Percentiles rank a stretch among this genome's conserved stretches.
phyloP scores from a whole-genome alignment of 1,140 invertebrate species.

The Aporrectodea caliginosa region DNA sequence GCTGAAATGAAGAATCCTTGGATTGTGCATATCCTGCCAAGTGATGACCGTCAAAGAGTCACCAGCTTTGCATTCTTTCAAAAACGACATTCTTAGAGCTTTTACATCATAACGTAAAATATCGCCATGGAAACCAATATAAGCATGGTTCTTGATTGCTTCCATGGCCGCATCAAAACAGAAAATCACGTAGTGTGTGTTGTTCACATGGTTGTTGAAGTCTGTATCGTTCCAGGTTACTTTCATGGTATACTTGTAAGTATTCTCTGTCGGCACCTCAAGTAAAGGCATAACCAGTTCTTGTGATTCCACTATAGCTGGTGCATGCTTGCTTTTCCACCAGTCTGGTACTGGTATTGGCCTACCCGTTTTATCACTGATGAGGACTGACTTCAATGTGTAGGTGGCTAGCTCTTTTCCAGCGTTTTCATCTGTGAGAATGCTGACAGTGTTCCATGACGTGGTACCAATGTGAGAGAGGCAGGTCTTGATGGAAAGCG shows the following conservation, averaged over 20 bases:
- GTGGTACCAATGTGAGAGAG: not conserved
- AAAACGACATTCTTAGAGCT: not conserved
- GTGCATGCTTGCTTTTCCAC: not conserved
- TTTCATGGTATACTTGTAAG: too few species aligned
- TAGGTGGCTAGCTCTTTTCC: not conserved
- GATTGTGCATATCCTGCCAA: not conserved
- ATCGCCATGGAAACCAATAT: not conserved
- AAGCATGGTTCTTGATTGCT: not conserved
- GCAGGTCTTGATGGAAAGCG: too few species aligned
- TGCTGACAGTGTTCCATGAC: not conserved
- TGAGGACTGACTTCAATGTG: not conserved
- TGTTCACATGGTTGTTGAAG: not conserved
- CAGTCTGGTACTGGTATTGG: not conserved
- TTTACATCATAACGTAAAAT: not conserved
- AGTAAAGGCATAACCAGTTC: not conserved
- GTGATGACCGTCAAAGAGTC: not conserved
- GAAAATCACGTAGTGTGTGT: not conserved
- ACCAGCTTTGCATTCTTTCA: not conserved
- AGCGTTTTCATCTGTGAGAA: not conserved
- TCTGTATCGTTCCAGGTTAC: too few species aligned
- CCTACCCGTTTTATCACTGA: not conserved
- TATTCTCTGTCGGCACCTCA: not conserved
- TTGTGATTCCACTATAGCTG: not conserved
- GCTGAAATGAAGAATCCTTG: not conserved
- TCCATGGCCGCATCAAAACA: not conserved